Evolutionary conservation across 1,140 invertebrate genomes (phyloP).

Genomic region (Tetramorium parvispinum): DNA sequence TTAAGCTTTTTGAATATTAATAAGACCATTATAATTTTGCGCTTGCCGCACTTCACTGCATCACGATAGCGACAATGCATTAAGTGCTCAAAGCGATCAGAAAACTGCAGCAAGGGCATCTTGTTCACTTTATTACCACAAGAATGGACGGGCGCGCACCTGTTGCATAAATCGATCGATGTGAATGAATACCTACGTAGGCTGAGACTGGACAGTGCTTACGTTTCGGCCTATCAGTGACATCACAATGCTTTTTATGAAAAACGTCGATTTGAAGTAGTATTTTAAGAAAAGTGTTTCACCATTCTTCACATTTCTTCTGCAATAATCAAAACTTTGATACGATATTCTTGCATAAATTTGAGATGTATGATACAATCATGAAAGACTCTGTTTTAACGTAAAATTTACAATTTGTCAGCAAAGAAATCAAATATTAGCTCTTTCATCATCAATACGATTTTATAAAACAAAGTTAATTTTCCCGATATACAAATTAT

Average conservation of each 20-base stretch:
- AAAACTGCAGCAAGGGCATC: conserved; percentile 60
- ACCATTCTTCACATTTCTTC: background rate
- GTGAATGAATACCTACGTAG: conserved; percentile 68
- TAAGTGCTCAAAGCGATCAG: conserved; percentile 38
- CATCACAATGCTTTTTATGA: conserved; percentile 1
- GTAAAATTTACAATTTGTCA: background rate
- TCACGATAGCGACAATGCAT: conserved; percentile 5
- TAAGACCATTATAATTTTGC: conserved; percentile 5
- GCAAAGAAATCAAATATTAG: background rate
- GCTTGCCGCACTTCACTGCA: background rate
- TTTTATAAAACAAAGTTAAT: background rate
- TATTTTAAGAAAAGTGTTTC: background rate
- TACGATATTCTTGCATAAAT: background rate
- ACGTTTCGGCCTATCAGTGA: conserved; percentile 30
- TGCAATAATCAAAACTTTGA: background rate
- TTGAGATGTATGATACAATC: background rate
- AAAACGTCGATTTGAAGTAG: background rate
- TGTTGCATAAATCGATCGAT: conserved; percentile 76
- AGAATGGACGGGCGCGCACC: conserved; percentile 66
- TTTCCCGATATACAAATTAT: background rate
- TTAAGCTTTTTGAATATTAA: background rate
- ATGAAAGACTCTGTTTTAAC: background rate
- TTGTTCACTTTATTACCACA: conserved; percentile 67
- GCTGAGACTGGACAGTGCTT: conserved; percentile 65
- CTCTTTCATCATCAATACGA: background rate